Evolutionary conservation across 2,888 invertebrate genomes (phyloP), one percentile per base, ranked within the genome.

Genomic region (Steinernema carpocapsae): DNA sequence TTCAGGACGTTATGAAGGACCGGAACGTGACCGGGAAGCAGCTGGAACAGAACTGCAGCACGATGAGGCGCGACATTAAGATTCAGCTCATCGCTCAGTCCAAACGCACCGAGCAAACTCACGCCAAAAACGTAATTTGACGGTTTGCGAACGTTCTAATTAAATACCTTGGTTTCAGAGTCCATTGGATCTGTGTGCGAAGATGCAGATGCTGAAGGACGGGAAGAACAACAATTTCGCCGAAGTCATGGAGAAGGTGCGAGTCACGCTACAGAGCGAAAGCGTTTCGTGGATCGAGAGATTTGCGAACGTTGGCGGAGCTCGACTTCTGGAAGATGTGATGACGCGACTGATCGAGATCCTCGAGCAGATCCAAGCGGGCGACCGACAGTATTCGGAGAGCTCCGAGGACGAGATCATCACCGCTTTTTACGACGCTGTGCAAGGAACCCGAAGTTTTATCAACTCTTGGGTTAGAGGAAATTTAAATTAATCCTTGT

Each of bases 21-120:
- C 7, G 4, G 22, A 56, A 56, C 26, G 56, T 56, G 3, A 56
- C 56, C 22, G 56, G 56, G 12, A 26, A 56, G 24, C 22, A 56
- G 56, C 56, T 56, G 6, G 56, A 56, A 56, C 56, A 56, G 26
- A 56, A 56, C 56, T 56, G 56, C 26, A 56, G 26, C 56, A 56
- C 56, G 6, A 56, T 56, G 56, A 22, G 56, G 6, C 56, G 56
- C 22, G 56, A 56, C 17, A 56, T 56, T 22, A 56, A 56, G 26
- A 56, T 56, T 24, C 19, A 26, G 6, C 17, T 56, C 7, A 56
- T 56, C 56, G 56, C 56, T 19, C 56, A 56, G 26, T 56, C 56
- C 2, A 56, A 56, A 26, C 22, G 56, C 4, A 56, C 22, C 24
- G 56, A 24, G 26, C n/a, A n/a, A n/a, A n/a, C n/a, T n/a, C n/a